Conservation (phyloP, 2,113 vertebrate species). For the Boulengeromyrus knoepffleri region DNA sequence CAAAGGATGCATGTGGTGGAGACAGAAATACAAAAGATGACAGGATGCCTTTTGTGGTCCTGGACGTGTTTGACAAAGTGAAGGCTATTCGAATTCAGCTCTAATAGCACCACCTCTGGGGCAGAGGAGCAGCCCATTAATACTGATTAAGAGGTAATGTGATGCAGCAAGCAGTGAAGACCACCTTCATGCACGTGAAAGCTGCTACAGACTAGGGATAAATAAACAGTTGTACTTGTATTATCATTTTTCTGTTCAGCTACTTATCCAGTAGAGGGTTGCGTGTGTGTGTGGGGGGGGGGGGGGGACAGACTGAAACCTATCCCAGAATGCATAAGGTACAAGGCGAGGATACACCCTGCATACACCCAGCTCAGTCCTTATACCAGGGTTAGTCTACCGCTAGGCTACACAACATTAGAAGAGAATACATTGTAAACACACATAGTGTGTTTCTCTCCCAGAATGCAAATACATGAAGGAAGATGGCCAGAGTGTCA, state of each 20-base stretch:
- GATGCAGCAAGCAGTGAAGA: not conserved
- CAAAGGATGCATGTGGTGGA: not conserved
- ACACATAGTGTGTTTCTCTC: not conserved
- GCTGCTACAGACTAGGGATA: not conserved
- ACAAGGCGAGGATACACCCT: not conserved
- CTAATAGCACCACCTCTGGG: not conserved
- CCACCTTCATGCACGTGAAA: not conserved
- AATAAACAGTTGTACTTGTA: not conserved
- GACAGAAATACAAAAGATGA: not conserved
- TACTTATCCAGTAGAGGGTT: not conserved
- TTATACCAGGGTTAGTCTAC: not conserved
- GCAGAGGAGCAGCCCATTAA: not conserved
- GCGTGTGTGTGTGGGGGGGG: not conserved
- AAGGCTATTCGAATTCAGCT: not conserved
- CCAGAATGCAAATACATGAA: not conserved
- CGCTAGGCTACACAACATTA: not conserved
- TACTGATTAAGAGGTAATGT: slow-evolving; percentile 12
- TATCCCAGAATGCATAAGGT: not conserved
- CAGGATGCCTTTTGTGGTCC: not conserved
- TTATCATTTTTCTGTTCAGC: not conserved
- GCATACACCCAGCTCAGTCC: not conserved
- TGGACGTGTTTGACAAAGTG: not conserved
- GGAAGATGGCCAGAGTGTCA: not conserved
- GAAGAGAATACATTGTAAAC: not conserved
- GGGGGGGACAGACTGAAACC: not conserved